These are phyloP conservation scores for Hybognathus amarus DNA, from an alignment of 2,797 vertebrate genomes.

Conservation along the genomic window DNA sequence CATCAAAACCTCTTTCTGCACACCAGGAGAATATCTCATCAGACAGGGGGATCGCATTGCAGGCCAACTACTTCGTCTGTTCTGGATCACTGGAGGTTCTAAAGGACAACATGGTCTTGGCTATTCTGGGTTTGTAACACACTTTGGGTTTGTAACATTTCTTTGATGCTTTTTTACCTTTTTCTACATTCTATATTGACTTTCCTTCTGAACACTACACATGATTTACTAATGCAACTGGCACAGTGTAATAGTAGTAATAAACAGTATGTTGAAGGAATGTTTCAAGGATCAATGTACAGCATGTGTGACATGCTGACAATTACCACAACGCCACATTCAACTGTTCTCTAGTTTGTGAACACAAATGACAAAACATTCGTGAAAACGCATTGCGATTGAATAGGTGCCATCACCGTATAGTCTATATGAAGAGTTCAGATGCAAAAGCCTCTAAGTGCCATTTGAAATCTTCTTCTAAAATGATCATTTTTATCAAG, in stretches of 20 bases:
- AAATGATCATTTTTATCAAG: too few species aligned
- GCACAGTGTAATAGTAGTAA: background rate
- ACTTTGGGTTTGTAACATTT: constrained; percentile 30
- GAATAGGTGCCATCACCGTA: too few species aligned
- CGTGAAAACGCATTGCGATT: background rate
- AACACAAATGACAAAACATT: background rate
- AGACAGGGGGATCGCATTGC: constrained; percentile 91
- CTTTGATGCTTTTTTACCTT: background rate
- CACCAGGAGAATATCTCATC: constrained; percentile 94
- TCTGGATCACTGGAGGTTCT: constrained; percentile 95
- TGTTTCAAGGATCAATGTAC: background rate
- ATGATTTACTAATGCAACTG: background rate
- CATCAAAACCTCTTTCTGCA: constrained; percentile 95
- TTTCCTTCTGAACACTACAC: background rate
- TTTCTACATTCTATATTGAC: background rate
- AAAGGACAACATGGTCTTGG: constrained; percentile 91
- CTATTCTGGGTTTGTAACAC: constrained; percentile 87
- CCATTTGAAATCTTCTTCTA: too few species aligned
- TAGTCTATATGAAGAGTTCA: too few species aligned
- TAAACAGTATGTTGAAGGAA: background rate
- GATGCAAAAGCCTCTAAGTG: too few species aligned
- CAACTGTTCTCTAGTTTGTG: background rate
- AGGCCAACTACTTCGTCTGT: constrained; percentile 95
- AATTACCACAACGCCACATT: background rate
- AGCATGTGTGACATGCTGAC: background rate